Conservation (phyloP, 2,113 vertebrate genomes). For the Cyanoderma ruficeps region DNA sequence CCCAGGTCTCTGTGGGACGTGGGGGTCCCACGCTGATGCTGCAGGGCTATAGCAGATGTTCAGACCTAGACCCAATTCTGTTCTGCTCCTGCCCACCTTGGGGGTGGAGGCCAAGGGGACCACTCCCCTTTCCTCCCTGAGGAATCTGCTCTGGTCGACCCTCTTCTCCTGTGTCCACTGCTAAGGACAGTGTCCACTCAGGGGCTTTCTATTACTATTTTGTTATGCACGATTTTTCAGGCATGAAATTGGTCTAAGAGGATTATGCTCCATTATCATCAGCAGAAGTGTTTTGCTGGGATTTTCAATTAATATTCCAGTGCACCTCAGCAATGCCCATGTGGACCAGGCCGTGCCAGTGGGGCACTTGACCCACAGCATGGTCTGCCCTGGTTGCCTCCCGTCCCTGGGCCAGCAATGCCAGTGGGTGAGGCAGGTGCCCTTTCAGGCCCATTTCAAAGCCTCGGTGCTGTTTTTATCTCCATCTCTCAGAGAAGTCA, state of each 20-base stretch:
- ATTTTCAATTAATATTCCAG: constrained; percentile 55
- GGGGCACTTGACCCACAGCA: not conserved
- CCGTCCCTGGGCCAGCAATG: not conserved
- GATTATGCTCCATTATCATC: constrained; percentile 64
- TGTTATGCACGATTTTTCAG: constrained; percentile 48
- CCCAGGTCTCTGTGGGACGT: not conserved
- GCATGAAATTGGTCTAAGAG: constrained; percentile 70
- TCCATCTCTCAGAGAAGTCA: not conserved
- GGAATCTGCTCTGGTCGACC: not conserved
- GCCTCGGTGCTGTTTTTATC: constrained; percentile 42
- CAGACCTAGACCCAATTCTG: not conserved
- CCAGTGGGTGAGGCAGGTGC: not conserved
- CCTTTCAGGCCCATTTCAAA: not conserved
- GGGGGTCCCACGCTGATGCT: not conserved
- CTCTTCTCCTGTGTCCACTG: not conserved
- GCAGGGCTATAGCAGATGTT: not conserved
- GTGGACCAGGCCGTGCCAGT: not conserved
- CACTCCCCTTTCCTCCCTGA: not conserved
- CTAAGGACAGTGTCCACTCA: not conserved
- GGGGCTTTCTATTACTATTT: constrained; percentile 13
- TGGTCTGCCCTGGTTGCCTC: not conserved
- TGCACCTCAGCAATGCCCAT: not conserved
- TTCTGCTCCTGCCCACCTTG: not conserved
- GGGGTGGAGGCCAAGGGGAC: not conserved
- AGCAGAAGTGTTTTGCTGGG: constrained; percentile 46